phyloP scores from a whole-genome alignment of 2,888 invertebrate species.

The Epinotia brunnichana region DNA sequence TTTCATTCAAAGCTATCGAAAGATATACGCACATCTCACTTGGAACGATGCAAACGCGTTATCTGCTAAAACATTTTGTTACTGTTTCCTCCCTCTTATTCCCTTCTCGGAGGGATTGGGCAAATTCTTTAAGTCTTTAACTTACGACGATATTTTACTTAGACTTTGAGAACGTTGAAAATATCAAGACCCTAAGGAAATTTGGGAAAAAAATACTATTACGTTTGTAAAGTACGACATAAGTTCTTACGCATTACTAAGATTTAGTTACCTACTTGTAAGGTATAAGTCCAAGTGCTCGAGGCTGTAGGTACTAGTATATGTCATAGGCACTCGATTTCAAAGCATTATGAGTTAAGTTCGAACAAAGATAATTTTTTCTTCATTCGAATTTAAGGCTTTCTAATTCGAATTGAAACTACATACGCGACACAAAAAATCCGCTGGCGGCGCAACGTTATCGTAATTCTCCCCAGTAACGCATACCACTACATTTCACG shows the following conservation, averaged over 20 bases:
- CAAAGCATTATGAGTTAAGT: too few relatives aligned
- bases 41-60: background rate
- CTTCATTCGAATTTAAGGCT: too few relatives aligned
- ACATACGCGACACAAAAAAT: too few relatives aligned
- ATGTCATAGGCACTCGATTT: too few relatives aligned
- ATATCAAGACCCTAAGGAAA: background rate
- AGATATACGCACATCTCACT: constrained; percentile 10
- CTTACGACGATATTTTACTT: constrained; percentile 24
- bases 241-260: background rate
- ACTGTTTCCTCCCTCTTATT: constrained; percentile 1
- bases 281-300: too few relatives aligned
- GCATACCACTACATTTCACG: too few relatives aligned
- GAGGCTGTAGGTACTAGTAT: too few relatives aligned
- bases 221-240: background rate
- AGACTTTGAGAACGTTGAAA: constrained; percentile 18
- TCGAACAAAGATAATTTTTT: too few relatives aligned
- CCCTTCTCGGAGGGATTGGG: constrained; percentile 4
- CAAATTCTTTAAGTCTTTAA: constrained; percentile 22
- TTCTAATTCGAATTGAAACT: too few relatives aligned
- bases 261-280: background rate
- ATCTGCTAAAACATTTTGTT: constrained; percentile 6
- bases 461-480: too few relatives aligned
- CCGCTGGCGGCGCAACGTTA: too few relatives aligned
- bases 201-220: background rate
- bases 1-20: background rate